These are phyloP conservation scores for Ophioninae sp. DNA, from an alignment of 2,888 invertebrate genomes.

Conservation along the genomic window DNA sequence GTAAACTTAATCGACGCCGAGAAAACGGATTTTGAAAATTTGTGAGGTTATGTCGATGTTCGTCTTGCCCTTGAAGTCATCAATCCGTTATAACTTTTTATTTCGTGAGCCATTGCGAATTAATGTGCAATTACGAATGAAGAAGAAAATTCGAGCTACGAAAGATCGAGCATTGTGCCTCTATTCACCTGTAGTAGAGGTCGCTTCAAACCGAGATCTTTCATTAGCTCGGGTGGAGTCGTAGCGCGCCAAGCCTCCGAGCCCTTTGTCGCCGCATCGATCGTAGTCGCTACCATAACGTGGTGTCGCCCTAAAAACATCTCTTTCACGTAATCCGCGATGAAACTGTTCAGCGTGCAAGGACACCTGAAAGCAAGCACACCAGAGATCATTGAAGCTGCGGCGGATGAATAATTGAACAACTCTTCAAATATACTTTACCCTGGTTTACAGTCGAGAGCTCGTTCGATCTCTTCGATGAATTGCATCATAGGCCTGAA, in stretches of 20 bases:
- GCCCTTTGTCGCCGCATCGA: slow-evolving; percentile 88
- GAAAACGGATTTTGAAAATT: too few species aligned
- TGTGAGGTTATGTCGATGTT: too few species aligned
- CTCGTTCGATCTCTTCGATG: slow-evolving; percentile 91
- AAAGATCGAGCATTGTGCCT: background rate
- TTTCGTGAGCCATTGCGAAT: background rate
- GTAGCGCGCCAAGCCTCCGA: slow-evolving; percentile 91
- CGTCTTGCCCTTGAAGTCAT: too few species aligned
- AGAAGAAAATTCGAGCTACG: background rate
- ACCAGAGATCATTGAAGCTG: background rate
- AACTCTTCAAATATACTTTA: slow-evolving; percentile 70
- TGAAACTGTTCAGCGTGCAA: slow-evolving; percentile 91
- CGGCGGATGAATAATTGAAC: too few species aligned
- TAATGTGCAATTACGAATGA: background rate
- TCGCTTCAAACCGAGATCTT: slow-evolving; percentile 84
- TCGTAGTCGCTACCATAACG: slow-evolving; percentile 84
- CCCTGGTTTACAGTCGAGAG: slow-evolving; percentile 84
- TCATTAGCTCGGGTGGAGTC: slow-evolving; percentile 86
- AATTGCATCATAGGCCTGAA: slow-evolving; percentile 92
- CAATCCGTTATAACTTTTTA: background rate
- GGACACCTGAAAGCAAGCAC: slow-evolving; percentile 82
- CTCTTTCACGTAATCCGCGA: slow-evolving; percentile 93
- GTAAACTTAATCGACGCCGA: slow-evolving; percentile 40
- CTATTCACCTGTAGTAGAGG: slow-evolving; percentile 85
- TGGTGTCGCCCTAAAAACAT: slow-evolving; percentile 92